phyloP scores from a whole-genome alignment of 2,113 vertebrate species.

The Canis aureus region DNA sequence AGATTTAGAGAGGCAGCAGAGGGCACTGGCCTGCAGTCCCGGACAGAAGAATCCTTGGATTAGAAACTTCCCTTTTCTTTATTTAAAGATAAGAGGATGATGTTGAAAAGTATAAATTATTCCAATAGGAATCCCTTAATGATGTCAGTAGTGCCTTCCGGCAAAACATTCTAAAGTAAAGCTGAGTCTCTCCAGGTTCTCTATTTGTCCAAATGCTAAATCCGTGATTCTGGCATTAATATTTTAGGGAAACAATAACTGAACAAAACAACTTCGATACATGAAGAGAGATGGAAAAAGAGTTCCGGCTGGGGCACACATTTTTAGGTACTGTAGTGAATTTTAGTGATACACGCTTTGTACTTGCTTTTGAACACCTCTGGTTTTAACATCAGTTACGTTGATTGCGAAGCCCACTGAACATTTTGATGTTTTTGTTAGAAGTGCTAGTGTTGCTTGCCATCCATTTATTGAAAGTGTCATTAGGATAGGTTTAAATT shows the following conservation, averaged over 20 bases:
- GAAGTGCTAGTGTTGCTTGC: neutral
- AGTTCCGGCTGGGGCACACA: neutral
- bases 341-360: neutral
- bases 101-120: neutral
- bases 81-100: slow-evolving; percentile 2
- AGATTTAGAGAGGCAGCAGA: neutral
- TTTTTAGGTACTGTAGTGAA: neutral
- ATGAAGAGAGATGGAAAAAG: neutral
- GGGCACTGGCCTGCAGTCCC: neutral
- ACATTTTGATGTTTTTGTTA: neutral
- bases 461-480: neutral
- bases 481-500: slow-evolving; percentile 1
- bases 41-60: neutral
- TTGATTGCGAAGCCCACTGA: neutral
- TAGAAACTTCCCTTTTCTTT: neutral
- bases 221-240: neutral
- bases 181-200: neutral
- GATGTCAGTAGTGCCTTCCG: neutral
- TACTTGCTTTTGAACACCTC: neutral
- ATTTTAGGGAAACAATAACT: neutral
- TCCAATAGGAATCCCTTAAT: neutral
- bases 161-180: neutral
- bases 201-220: neutral
- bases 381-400: neutral
- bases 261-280: slow-evolving; percentile 5